Evolutionary conservation across 2,113 vertebrate species (phyloP).

Genomic region (Rallus limicola): DNA sequence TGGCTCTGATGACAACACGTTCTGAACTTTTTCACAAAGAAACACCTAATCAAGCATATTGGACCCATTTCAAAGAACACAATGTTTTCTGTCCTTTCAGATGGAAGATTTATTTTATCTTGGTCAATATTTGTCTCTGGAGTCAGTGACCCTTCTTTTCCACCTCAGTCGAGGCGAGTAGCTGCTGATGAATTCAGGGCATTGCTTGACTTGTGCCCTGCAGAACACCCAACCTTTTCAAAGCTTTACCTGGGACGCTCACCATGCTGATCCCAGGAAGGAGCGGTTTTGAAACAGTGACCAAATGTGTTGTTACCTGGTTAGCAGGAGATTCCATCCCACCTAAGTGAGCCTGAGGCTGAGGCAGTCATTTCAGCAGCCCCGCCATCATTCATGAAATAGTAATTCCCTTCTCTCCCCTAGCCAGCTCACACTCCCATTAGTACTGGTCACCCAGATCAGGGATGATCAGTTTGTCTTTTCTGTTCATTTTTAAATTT

Average conservation of each 20-base stretch:
- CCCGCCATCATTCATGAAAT: not conserved
- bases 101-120: constrained; percentile 48
- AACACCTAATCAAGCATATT: constrained; percentile 10
- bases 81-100: constrained; percentile 60
- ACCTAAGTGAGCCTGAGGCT: too few species aligned
- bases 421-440: not conserved
- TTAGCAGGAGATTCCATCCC: not conserved
- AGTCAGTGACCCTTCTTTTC: constrained; percentile 50
- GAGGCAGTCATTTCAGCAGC: not conserved
- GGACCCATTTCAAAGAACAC: constrained; percentile 41
- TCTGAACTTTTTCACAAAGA: constrained; percentile 42
- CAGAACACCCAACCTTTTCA: not conserved
- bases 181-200: not conserved
- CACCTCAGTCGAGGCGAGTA: not conserved
- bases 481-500: not conserved
- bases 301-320: too few species aligned
- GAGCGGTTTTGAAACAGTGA: not conserved
- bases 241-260: not conserved
- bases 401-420: not conserved
- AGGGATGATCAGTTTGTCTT: not conserved
- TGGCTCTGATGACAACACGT: constrained; percentile 23
- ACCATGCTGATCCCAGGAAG: not conserved
- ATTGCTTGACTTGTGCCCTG: not conserved
- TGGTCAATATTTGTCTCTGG: constrained; percentile 49
- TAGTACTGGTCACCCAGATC: not conserved